Conservation (phyloP, 92 coral and sea anemone species). For the Epizoanthus fatuus region DNA sequence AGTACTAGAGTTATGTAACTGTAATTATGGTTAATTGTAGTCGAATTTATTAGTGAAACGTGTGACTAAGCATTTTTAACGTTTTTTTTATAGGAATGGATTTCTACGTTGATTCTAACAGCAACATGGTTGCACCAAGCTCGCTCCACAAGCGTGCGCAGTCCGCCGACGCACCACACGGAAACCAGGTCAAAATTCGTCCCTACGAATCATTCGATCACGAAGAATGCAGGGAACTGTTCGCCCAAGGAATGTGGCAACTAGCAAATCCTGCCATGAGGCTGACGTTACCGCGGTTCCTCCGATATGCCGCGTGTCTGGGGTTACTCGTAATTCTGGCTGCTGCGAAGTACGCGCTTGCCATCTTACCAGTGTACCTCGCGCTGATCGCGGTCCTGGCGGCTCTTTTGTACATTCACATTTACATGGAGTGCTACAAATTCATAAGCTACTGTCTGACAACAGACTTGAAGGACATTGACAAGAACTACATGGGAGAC, state of each 20-base stretch:
- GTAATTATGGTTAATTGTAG: too few relatives aligned
- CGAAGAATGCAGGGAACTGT: constrained; percentile 75
- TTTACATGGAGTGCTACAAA: constrained; percentile 81
- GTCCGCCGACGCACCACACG: background rate
- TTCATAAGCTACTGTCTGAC: constrained; percentile 76
- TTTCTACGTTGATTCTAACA: background rate
- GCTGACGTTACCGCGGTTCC: constrained; percentile 75
- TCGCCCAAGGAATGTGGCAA: constrained; percentile 88
- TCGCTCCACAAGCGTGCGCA: background rate
- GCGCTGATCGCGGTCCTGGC: constrained; percentile 55
- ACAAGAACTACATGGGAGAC: constrained; percentile 61
- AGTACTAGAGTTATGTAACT: too few relatives aligned
- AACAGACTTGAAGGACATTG: constrained; percentile 74
- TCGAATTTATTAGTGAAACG: too few relatives aligned
- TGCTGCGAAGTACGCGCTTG: constrained; percentile 67
- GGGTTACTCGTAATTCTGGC: constrained; percentile 57
- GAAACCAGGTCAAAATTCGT: constrained; percentile 65
- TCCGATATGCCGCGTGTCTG: constrained; percentile 56
- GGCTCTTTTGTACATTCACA: constrained; percentile 78
- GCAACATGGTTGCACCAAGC: background rate
- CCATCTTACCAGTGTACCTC: constrained; percentile 70
- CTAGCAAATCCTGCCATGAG: constrained; percentile 69
- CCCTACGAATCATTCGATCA: constrained; percentile 70
- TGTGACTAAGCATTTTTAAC: too few relatives aligned
- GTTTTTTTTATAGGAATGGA: constrained; percentile 17